Percentiles rank a stretch among this genome's conserved stretches.
These are phyloP conservation scores for Ctenochaetus hawaiiensis DNA, from an alignment of 2,797 vertebrate genomes.

Conservation along the genomic window DNA sequence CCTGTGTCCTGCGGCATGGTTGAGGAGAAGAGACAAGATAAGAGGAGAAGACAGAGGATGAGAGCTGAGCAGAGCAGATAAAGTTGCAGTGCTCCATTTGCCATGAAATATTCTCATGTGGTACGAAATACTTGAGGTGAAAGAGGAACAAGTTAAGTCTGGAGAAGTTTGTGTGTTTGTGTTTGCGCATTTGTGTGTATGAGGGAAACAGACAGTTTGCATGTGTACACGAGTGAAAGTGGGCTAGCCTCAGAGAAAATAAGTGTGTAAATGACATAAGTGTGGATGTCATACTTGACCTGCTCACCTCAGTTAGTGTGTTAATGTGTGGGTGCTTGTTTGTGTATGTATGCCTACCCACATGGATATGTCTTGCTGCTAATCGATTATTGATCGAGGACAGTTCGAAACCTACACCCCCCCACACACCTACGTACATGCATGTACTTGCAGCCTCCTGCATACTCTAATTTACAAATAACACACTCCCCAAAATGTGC, in stretches of 20 bases:
- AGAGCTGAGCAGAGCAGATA: conserved; percentile 59
- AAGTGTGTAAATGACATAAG: no score
- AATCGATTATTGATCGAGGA: conserved; percentile 70
- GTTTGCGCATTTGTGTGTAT: not conserved
- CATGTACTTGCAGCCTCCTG: conserved; percentile 1
- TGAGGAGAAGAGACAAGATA: conserved; percentile 66
- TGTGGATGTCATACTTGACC: conserved; percentile 1
- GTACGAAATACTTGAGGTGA: conserved; percentile 61
- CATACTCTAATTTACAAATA: conserved; percentile 21
- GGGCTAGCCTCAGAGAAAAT: not conserved
- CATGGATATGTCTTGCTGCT: conserved; percentile 40
- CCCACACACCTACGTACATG: conserved; percentile 6
- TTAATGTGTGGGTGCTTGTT: not conserved
- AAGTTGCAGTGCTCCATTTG: conserved; percentile 70
- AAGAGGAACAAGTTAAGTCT: conserved; percentile 63
- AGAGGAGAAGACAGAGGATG: conserved; percentile 70
- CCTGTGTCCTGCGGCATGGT: conserved; percentile 40
- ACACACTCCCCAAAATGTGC: not conserved
- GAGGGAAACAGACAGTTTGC: not conserved
- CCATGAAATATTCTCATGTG: conserved; percentile 68
- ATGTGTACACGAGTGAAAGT: not conserved
- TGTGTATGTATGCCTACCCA: conserved; percentile 14
- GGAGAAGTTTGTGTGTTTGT: conserved; percentile 45
- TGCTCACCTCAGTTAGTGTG: not conserved
- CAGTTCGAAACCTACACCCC: conserved; percentile 29